These are phyloP conservation scores for Sebastes aleutianus DNA, from an alignment of 2,797 vertebrate species.

Conservation along the genomic window DNA sequence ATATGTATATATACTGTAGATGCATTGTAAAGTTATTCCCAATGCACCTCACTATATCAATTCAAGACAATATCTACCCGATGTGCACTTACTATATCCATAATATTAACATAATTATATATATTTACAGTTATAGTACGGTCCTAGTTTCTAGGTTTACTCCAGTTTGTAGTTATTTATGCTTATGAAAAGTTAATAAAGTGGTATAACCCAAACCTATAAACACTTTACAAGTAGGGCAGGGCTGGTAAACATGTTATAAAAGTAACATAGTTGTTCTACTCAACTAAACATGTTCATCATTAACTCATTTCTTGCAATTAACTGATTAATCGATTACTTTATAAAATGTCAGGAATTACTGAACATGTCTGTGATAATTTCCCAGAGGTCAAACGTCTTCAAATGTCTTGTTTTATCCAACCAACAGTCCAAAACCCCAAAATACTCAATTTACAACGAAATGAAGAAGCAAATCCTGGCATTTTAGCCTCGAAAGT, in stretches of 20 bases:
- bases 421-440: background rate
- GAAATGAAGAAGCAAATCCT: background rate
- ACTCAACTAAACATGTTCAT: background rate
- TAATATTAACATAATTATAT: background rate
- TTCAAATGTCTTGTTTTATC: background rate
- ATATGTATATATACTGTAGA: no score
- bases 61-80: background rate
- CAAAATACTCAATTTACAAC: background rate
- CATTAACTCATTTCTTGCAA: background rate
- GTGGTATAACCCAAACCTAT: background rate
- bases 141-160: background rate
- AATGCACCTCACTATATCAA: background rate
- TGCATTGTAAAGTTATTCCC: no score
- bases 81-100: background rate
- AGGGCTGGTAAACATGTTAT: background rate
- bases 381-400: background rate
- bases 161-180: background rate
- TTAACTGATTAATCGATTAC: background rate
- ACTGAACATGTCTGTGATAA: background rate
- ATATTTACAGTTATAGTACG: background rate
- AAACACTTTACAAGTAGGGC: background rate
- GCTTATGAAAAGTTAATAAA: background rate
- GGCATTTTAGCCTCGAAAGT: background rate
- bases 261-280: background rate
- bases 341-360: background rate